phyloP scores from a whole-genome alignment of 2,797 vertebrate genomes.

The Syngnathus rostellatus region DNA sequence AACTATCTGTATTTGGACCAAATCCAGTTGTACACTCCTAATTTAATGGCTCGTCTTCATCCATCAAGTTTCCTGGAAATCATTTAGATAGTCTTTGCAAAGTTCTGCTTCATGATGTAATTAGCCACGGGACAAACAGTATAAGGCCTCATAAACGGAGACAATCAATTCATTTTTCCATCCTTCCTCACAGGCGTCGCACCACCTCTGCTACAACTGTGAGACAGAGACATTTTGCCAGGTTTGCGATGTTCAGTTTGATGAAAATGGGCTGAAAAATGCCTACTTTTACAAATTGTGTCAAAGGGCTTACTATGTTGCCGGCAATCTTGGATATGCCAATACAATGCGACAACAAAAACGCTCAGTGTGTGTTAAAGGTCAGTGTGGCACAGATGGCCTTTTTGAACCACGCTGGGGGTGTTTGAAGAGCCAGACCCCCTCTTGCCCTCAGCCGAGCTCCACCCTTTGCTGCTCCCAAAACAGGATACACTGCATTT shows the following conservation, averaged over 20 bases:
- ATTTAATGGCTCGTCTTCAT: neutral
- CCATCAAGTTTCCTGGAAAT: neutral
- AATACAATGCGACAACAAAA: slow-evolving; percentile 43
- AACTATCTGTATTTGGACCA: neutral
- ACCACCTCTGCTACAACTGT: neutral
- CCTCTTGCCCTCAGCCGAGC: slow-evolving; percentile 34
- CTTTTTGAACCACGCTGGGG: slow-evolving; percentile 59
- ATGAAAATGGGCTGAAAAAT: neutral
- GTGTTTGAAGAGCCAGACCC: slow-evolving; percentile 62
- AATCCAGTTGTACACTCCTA: neutral
- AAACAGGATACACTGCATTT: slow-evolving; percentile 48
- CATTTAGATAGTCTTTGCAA: neutral
- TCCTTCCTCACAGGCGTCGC: neutral
- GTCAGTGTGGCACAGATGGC: slow-evolving; percentile 59
- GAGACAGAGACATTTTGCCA: neutral
- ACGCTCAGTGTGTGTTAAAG: slow-evolving; percentile 59
- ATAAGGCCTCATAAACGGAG: neutral
- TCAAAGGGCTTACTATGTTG: neutral
- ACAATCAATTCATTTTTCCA: neutral
- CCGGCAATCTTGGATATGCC: neutral
- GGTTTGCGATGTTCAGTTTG: neutral
- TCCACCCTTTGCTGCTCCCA: slow-evolving; percentile 24
- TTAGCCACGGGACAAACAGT: neutral
- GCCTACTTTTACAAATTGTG: neutral
- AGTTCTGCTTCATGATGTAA: neutral